Evolutionary conservation across 2,888 invertebrate species (phyloP).

Genomic region (Caenorhabditis imperialis): DNA sequence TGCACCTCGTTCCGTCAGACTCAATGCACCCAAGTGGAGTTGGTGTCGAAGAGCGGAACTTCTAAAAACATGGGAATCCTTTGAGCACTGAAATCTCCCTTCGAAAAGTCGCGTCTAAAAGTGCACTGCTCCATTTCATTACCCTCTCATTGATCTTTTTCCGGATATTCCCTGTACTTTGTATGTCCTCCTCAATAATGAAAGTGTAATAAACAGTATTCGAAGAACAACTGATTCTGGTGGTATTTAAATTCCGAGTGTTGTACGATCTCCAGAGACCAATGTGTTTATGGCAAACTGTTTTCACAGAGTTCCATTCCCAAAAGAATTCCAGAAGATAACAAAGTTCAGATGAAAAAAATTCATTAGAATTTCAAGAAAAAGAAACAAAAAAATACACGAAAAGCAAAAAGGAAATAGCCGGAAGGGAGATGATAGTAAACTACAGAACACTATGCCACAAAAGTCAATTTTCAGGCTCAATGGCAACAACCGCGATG

Average conservation of each 20-base stretch:
- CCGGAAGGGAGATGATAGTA: slow-evolving; percentile 13
- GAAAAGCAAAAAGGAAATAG: slow-evolving; percentile 9
- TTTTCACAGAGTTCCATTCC: too few relatives aligned
- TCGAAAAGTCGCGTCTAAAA: too few relatives aligned
- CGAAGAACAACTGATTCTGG: too few relatives aligned
- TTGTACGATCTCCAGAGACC: too few relatives aligned
- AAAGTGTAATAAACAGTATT: too few relatives aligned
- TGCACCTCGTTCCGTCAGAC: slow-evolving; percentile 23
- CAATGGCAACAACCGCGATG: slow-evolving; percentile 49
- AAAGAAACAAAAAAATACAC: slow-evolving; percentile 2
- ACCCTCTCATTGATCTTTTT: too few relatives aligned
- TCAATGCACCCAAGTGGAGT: slow-evolving; percentile 32
- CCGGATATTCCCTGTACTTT: too few relatives aligned
- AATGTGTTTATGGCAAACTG: too few relatives aligned
- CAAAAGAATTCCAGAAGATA: too few relatives aligned
- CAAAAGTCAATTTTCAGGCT: slow-evolving; percentile 47
- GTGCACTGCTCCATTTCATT: too few relatives aligned
- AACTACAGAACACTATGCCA: slow-evolving; percentile 41
- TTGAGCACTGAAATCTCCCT: neutral
- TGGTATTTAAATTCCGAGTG: too few relatives aligned
- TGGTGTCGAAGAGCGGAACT: slow-evolving; percentile 26
- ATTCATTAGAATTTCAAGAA: slow-evolving; percentile 21
- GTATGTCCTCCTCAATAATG: too few relatives aligned
- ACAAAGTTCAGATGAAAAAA: slow-evolving; percentile 1
- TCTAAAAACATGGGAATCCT: slow-evolving; percentile 28